Base-by-base conservation (phyloP, 2,888 invertebrate species). In the Mamestra brassicae region DNA sequence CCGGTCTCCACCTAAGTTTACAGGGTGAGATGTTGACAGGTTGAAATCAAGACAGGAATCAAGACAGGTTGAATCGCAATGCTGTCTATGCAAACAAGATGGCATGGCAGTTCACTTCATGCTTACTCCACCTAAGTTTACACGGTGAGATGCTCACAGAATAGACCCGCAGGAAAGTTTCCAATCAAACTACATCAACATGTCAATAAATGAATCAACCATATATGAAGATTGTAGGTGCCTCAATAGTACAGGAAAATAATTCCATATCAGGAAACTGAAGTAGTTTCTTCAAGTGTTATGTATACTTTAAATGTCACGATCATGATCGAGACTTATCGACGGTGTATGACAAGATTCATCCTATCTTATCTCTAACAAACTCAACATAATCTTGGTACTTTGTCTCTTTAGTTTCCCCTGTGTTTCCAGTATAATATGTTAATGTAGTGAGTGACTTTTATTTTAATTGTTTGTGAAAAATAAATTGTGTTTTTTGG, bases 261-360 rank as follows among this genome's bases (percentile, higher is more conserved):
- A 52, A 17, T 11, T 52, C 34, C 36, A n/a, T 78, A 77, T 77
- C 80, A 55, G 78, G 58, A 66, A 52, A n/a, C 47, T 69, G 34
- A 69, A 66, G 74, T 58, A 69, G 50, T 38, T 61, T 3, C 42
- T 34, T 71, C 61, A 79, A 70, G 63, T 83, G 61, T 63, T 73
- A 17, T 55, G 68, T 38, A 62, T 45, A 75, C 75, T 69, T 69
- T 57, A 65, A 38, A 54, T 68, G 63, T 78, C 74, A 70, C 36
- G 64, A 69, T 71, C 85, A 76, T 4, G 80, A 72, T 76, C 80
- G 55, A 65, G 61, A 81, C 26, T 69, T 71, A 73, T 83, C 81
- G 85, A 84, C 47, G 52, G 52, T 50, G 61, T 55, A 72, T 71
- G 81, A 77, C 81, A 81, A 85, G 85, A 81, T 84, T 70, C 80